Percentiles rank a stretch among this genome's conserved stretches.
Conservation (phyloP, 2,888 invertebrate species). For the Brachyptera risi region DNA sequence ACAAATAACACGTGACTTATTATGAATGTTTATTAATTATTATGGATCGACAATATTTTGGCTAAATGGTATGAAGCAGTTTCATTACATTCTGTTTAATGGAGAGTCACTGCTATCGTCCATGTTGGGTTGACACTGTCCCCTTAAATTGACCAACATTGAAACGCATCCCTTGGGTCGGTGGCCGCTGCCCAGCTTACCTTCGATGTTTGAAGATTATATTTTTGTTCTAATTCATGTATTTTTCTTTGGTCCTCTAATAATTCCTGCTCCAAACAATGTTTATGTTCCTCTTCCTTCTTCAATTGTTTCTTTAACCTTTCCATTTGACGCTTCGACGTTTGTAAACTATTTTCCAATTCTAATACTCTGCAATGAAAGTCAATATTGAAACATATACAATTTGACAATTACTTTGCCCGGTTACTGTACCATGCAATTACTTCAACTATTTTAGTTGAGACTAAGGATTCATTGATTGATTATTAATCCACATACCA, state of each 20-base stretch:
- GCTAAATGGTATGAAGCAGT: no score
- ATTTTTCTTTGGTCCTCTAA: conserved; percentile 50
- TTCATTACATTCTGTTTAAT: no score
- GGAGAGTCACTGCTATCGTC: no score
- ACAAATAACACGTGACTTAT: no score
- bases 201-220: conserved; percentile 31
- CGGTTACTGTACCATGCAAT: not conserved
- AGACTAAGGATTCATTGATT: not conserved
- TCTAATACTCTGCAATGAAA: conserved; percentile 52
- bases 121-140: no score
- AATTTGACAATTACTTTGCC: not conserved
- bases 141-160: no score
- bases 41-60: no score
- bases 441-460: not conserved
- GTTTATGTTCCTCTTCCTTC: conserved; percentile 68
- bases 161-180: no score
- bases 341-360: conserved; percentile 66
- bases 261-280: conserved; percentile 63
- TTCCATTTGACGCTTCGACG: conserved; percentile 71
- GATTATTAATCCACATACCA: not conserved
- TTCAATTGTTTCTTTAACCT: conserved; percentile 68
- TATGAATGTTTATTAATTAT: no score
- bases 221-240: conserved; percentile 45
- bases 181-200: no score
- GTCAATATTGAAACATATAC: not conserved